A percentile compares a stretch with the other conserved stretches of the same genome.
These are phyloP conservation scores for Micropterix aruncella DNA, from an alignment of 2,888 invertebrate genomes.

Conservation along the genomic window DNA sequence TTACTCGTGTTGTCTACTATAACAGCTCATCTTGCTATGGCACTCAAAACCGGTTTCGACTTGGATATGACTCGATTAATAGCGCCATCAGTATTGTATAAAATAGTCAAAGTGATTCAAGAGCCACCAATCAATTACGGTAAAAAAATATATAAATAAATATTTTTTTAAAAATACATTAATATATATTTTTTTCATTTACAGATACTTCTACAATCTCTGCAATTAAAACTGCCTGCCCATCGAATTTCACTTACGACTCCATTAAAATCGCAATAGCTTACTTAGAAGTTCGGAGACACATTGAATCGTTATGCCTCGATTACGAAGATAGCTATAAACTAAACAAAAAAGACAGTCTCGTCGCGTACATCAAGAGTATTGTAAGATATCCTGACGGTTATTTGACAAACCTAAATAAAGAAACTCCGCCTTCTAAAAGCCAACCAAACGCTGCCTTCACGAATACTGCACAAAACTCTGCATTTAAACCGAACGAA, in stretches of 20 bases:
- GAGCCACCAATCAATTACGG: not conserved
- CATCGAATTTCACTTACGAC: conserved; percentile 17
- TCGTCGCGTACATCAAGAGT: not conserved
- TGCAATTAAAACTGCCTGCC: conserved; percentile 19
- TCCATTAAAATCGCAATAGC: conserved; percentile 18
- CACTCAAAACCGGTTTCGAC: not conserved
- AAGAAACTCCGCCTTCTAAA: not conserved
- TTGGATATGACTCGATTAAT: not conserved
- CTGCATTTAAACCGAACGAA: no score
- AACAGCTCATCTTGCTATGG: not conserved
- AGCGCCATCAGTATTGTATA: not conserved
- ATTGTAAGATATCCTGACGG: not conserved
- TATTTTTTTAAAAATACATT: conserved; percentile 2
- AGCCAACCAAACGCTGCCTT: no score
- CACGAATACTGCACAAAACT: no score
- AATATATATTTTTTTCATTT: conserved; percentile 9
- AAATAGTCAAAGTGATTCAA: not conserved
- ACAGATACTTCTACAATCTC: conserved; percentile 13
- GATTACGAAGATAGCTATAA: not conserved
- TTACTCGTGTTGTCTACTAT: not conserved
- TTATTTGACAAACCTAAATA: not conserved
- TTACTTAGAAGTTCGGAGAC: conserved; percentile 18
- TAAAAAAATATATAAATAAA: no score
- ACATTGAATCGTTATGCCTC: conserved; percentile 12
- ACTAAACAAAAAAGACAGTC: not conserved